Percentiles rank a stretch among this genome's conserved stretches.
Evolutionary conservation across 2,888 invertebrate genomes (phyloP).

Genomic region (Hartigia nigra): DNA sequence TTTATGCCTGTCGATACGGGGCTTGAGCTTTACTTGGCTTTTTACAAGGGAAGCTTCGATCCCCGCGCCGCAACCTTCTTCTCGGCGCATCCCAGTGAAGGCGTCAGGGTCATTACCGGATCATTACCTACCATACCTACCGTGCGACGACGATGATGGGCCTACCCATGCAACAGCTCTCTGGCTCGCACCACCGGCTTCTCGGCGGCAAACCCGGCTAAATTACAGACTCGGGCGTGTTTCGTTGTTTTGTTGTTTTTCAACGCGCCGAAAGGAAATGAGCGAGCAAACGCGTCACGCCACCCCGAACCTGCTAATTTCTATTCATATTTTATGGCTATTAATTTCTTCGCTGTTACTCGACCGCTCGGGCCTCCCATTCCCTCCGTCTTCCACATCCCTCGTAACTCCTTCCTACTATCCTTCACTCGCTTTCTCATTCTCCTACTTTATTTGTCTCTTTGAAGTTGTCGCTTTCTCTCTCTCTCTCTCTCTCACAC

Average conservation of each 20-base stretch:
- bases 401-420: constrained; percentile 22
- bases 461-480: constrained; percentile 11
- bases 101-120: constrained; percentile 65
- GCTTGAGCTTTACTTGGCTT: background rate
- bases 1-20: background rate
- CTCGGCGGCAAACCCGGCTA: constrained; percentile 63
- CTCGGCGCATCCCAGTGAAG: constrained; percentile 42
- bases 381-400: constrained; percentile 21
- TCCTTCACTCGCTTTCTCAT: constrained; percentile 19
- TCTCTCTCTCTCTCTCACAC: constrained; percentile 17
- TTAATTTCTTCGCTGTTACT: constrained; percentile 66
- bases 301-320: constrained; percentile 67
- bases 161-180: constrained; percentile 18
- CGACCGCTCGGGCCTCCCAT: constrained; percentile 31
- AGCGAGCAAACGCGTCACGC: constrained; percentile 67
- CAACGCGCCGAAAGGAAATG: constrained; percentile 67
- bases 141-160: constrained; percentile 54
- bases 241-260: constrained; percentile 67
- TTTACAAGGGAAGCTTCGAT: constrained; percentile 26
- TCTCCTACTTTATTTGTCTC: constrained; percentile 15
- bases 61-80: constrained; percentile 23
- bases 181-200: constrained; percentile 6
- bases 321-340: constrained; percentile 67
- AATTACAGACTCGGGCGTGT: constrained; percentile 65
- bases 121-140: constrained; percentile 64